Evolutionary conservation across 1,140 invertebrate genomes (phyloP).

Genomic region (Drosophila dunni): DNA sequence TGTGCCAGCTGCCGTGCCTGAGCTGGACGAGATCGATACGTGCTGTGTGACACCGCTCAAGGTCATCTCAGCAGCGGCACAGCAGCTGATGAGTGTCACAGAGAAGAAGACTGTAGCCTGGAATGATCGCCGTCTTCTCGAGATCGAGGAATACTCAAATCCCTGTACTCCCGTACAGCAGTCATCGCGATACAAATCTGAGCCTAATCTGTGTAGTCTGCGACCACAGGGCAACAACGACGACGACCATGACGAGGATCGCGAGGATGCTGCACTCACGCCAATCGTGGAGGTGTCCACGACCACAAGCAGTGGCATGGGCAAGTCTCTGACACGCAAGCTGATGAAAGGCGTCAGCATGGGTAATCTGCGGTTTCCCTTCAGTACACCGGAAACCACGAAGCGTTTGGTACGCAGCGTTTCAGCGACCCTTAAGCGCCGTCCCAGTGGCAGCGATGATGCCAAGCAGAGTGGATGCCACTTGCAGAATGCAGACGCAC

Average conservation of each 20-base stretch:
- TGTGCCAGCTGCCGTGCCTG: constrained; percentile 33
- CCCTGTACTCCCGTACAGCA: constrained; percentile 76
- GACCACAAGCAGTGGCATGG: constrained; percentile 46
- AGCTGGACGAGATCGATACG: constrained; percentile 54
- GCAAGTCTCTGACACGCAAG: constrained; percentile 74
- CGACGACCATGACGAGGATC: constrained; percentile 18
- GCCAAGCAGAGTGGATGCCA: constrained; percentile 37
- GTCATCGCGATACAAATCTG: constrained; percentile 78
- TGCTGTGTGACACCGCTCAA: constrained; percentile 75
- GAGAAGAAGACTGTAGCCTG: constrained; percentile 76
- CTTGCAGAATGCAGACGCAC: constrained; percentile 35
- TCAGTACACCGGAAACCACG: constrained; percentile 77
- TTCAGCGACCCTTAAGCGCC: constrained; percentile 65
- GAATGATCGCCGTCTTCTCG: constrained; percentile 68
- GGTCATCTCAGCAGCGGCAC: constrained; percentile 66
- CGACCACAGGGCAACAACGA: constrained; percentile 50
- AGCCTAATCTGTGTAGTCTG: constrained; percentile 79
- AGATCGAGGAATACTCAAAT: constrained; percentile 78
- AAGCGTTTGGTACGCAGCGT: constrained; percentile 77
- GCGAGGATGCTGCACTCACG: constrained; percentile 54
- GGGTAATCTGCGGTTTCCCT: constrained; percentile 77
- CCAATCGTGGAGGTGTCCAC: constrained; percentile 63
- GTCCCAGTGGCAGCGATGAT: constrained; percentile 62
- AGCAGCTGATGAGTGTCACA: constrained; percentile 54
- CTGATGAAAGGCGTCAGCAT: constrained; percentile 84